Base-by-base conservation (phyloP, 92 coral and sea anemone species). In the Paramuricea clavata region DNA sequence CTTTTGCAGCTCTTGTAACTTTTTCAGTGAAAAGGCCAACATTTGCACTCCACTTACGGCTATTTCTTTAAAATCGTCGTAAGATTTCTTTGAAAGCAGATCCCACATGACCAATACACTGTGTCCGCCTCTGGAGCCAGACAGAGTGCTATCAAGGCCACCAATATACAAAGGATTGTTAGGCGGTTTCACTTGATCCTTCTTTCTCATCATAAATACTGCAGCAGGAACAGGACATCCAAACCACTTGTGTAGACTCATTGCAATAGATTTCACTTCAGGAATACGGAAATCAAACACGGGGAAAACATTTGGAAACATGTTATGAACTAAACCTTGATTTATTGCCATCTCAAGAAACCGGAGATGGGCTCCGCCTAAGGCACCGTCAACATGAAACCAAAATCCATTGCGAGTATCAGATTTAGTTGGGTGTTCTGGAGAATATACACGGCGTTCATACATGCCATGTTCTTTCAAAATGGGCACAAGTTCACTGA, bases 281-380 rank as follows among this genome's bases (percentile, higher is more conserved):
- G 80, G 80, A 35, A 71, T n/a, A 19, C 77, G 77, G 42, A 71
- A 71, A 71, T 71, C 77, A 71, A 71, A 71, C 43, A 74, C 59
- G 4, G 80, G 80, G 60, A 74, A 74, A 11, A 8, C 60, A 41
- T 74, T 21, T 13, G 80, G 60, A 74, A 74, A 74, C 11, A 15
- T 5, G 6, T 36, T 44, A 25, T 41, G 42, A 41, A 42, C 25
- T 41, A 74, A 43, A 16, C 80, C 80, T 2, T 74, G 13, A 27
- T 74, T 74, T n/a, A 74, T 43, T 27, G 80, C 80, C 80, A 74
- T 74, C 34, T 74, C 80, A 21, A 74, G 80, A 16, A 74, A 74
- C 1, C 42, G 59, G 3, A 74, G 60, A 3, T 74, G 49, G 1
- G 16, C 42, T 12, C 30, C 80, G 4, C 80, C 80, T 1, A 41